Base-by-base conservation (phyloP, 2,888 invertebrate genomes). In the Aphodius sticticus region DNA sequence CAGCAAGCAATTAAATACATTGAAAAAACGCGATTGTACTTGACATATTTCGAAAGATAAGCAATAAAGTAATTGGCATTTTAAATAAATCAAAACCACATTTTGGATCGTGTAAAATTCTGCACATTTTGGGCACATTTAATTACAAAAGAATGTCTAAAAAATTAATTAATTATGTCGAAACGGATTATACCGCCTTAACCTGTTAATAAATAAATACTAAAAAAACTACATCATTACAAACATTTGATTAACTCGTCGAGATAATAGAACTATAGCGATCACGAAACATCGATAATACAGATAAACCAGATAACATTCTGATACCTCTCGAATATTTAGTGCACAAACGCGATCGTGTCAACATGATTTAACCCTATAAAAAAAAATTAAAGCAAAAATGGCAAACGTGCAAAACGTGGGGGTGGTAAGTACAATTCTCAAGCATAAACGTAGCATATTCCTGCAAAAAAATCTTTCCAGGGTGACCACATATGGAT, bases 401-500 rank as follows among this genome's bases (percentile, higher is more conserved):
- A 80, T 80, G 77, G 70, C 78, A 36, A 77, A 69, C 38, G 70
- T 76, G 72, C 74, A 69, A 37, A 79, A 79, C 38, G 26, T 79
- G 36, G 79, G 70, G 38, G 79, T 79, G 79, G 79, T 79, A 79
- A 77, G 79, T 79, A 16, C 37, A 74, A 69, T 36, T 36, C 70
- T 16, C 53, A 76, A 76, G 37, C 15, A 37, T 14, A 14, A 75
- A 75, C 6, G 5, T 35, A n/a, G 26, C 12, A 16, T 35, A 35
- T 12, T 75, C n/a, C 26, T 15, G 7, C 6, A 15, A n/a, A 53
- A 53, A 53, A 53, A 53, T 69, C 76, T 16, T 16, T 88, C 77
- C 86, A 96, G 96, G 95, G 95, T 77, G 97, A 97, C 88, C 93
- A 95, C 89, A 94, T 98, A 82, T 99, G 99, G 98, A 92, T 97